Evolutionary conservation across 2,113 vertebrate species (phyloP).

Genomic region (Rana temporaria): DNA sequence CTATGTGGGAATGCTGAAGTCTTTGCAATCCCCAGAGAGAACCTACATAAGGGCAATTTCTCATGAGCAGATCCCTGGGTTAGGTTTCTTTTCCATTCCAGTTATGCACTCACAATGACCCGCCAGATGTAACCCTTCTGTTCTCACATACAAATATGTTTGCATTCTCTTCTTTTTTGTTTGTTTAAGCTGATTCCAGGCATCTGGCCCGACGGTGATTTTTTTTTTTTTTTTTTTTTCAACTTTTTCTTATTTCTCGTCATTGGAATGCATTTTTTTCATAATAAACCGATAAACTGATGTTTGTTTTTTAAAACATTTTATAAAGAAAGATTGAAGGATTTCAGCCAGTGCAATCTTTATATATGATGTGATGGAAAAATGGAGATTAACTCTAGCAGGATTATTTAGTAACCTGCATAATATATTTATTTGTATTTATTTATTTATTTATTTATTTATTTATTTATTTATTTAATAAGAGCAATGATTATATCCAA

Average conservation of each 20-base stretch:
- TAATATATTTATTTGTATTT: too few species aligned
- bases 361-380: too few species aligned
- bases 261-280: too few species aligned
- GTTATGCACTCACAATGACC: constrained; percentile 53
- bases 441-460: too few species aligned
- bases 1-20: constrained; percentile 54
- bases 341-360: too few species aligned
- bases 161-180: constrained; percentile 59
- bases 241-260: background rate
- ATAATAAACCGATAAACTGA: too few species aligned
- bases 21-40: constrained; percentile 56
- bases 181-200: constrained; percentile 54
- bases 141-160: constrained; percentile 58
- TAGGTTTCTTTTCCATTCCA: constrained; percentile 59
- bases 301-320: too few species aligned
- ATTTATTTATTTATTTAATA: too few species aligned
- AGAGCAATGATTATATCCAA: too few species aligned
- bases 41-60: constrained; percentile 59
- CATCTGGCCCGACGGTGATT: constrained; percentile 51
- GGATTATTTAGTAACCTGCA: too few species aligned
- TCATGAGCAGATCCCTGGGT: constrained; percentile 57
- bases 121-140: constrained; percentile 14
- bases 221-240: constrained; percentile 1
- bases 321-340: too few species aligned
- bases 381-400: too few species aligned